A percentile compares a stretch with the other conserved stretches of the same genome.
Conservation (phyloP, 2,797 vertebrate species). For the Glyptemys insculpta region DNA sequence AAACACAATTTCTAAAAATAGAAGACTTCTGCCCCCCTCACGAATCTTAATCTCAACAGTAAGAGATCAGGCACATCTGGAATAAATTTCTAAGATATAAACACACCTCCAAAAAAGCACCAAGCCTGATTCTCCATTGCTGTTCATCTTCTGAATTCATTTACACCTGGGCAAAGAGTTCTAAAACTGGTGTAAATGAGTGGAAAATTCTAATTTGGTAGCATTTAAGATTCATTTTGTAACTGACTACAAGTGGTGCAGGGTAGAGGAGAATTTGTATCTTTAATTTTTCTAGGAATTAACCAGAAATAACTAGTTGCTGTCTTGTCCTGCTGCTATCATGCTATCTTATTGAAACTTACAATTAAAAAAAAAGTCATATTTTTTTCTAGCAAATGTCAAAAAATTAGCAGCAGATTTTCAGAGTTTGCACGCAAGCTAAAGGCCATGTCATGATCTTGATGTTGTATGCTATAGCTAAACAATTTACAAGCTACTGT, state of each 20-base stretch:
- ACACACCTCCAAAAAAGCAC: rapidly evolving
- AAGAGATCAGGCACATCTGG: neutral
- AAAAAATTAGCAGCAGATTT: neutral
- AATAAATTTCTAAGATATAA: neutral
- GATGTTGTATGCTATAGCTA: neutral
- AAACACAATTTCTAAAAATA: neutral
- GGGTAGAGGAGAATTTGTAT: rapidly evolving
- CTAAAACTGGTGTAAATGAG: neutral
- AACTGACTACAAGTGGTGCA: rapidly evolving
- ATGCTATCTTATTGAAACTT: too few species aligned
- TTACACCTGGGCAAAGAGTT: neutral
- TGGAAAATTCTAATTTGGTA: neutral
- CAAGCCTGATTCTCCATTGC: neutral
- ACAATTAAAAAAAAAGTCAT: rapidly evolving
- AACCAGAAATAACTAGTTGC: rapidly evolving
- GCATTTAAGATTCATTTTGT: neutral
- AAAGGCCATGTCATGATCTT: neutral
- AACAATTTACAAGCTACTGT: rapidly evolving
- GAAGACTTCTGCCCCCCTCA: neutral
- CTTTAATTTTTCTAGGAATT: neutral
- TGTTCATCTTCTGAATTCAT: neutral
- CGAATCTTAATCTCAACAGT: neutral
- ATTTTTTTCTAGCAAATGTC: neutral
- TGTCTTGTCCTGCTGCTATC: rapidly evolving
- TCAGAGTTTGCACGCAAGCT: neutral